phyloP scores from a whole-genome alignment of 2,888 invertebrate genomes.

The Beris chalybata region DNA sequence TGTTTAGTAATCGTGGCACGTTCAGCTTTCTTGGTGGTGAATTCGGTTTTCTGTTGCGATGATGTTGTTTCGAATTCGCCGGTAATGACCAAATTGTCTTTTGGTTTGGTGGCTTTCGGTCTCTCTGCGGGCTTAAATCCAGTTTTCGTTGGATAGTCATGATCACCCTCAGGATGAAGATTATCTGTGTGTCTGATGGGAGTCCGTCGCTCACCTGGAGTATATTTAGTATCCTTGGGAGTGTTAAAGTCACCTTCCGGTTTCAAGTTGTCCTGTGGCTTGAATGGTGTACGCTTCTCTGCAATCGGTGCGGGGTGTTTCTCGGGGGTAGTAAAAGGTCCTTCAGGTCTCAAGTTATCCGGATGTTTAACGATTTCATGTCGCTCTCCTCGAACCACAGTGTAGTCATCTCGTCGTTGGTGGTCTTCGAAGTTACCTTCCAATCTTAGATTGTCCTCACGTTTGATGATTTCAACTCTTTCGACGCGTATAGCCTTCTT shows the following conservation, averaged over 20 bases:
- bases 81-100: conserved; percentile 60
- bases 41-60: conserved; percentile 54
- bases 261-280: conserved; percentile 59
- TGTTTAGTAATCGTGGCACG: conserved; percentile 41
- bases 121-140: conserved; percentile 55
- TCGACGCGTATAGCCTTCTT: conserved; percentile 56
- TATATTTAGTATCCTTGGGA: conserved; percentile 44
- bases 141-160: conserved; percentile 46
- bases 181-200: conserved; percentile 47
- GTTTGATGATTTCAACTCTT: conserved; percentile 63
- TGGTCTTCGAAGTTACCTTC: conserved; percentile 63
- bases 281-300: conserved; percentile 60
- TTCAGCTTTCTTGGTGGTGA: conserved; percentile 60
- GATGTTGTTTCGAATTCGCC: conserved; percentile 45
- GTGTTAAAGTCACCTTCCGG: conserved; percentile 60
- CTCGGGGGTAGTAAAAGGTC: conserved; percentile 60
- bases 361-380: conserved; percentile 57
- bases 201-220: conserved; percentile 54
- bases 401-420: conserved; percentile 62
- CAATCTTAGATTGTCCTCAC: conserved; percentile 69
- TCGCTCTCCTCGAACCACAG: conserved; percentile 61
- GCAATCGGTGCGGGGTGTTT: conserved; percentile 56
- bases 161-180: conserved; percentile 52
- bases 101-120: conserved; percentile 56
- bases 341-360: conserved; percentile 64